Evolutionary conservation across 2,113 vertebrate genomes (phyloP).

Genomic region (Axis porcinus): DNA sequence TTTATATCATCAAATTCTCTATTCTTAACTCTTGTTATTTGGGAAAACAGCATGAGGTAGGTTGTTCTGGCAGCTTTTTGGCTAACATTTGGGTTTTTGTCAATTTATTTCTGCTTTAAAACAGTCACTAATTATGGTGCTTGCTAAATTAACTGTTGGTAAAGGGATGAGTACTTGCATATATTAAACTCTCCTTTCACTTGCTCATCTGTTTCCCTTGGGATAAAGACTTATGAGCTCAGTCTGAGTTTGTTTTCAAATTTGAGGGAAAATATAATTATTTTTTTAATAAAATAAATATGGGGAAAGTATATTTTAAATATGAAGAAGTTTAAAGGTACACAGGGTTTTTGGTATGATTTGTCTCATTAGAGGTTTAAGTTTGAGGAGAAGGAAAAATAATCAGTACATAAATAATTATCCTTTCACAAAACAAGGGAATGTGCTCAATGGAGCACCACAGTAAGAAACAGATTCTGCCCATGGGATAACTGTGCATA

Average conservation of each 20-base stretch:
- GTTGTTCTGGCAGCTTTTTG: constrained; percentile 64
- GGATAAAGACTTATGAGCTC: not conserved
- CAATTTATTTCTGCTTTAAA: constrained; percentile 65
- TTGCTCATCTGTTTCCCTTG: constrained; percentile 24
- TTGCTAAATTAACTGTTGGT: constrained; percentile 61
- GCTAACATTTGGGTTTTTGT: constrained; percentile 56
- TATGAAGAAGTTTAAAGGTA: not conserved
- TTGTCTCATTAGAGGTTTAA: not conserved
- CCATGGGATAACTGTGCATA: not conserved
- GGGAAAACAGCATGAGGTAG: constrained; percentile 60
- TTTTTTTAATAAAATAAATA: constrained; percentile 10
- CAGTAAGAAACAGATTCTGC: not conserved
- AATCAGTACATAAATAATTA: not conserved
- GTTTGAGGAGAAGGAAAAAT: not conserved
- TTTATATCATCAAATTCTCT: constrained; percentile 36
- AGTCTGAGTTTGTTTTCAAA: constrained; percentile 15
- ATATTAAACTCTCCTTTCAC: constrained; percentile 14
- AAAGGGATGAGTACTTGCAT: constrained; percentile 20
- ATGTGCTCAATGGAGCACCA: not conserved
- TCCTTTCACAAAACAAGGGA: not conserved
- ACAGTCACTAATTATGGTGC: constrained; percentile 51
- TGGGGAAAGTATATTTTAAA: not conserved
- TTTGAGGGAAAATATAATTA: not conserved
- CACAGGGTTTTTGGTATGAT: not conserved
- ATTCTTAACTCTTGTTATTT: constrained; percentile 63